A percentile compares a stretch with the other conserved stretches of the same genome.
phyloP scores from a whole-genome alignment of 1,140 invertebrate genomes.

The Drosophila kikkawai region DNA sequence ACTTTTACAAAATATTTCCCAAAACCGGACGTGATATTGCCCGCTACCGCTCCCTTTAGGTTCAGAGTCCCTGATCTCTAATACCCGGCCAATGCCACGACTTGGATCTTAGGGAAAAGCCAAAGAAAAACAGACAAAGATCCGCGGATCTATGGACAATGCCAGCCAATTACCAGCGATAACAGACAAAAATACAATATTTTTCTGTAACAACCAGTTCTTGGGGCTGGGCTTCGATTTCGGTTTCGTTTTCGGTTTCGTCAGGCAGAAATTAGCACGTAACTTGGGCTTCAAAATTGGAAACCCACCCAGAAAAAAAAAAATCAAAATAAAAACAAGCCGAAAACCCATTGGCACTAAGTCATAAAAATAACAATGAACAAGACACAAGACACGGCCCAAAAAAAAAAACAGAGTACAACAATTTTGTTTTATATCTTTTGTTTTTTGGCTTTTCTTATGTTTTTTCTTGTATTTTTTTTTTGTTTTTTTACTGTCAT shows the following conservation, averaged over 20 bases:
- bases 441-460: constrained; percentile 16
- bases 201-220: constrained; percentile 41
- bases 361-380: constrained; percentile 77
- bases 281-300: constrained; percentile 13
- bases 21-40: constrained; percentile 9
- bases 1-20: not conserved
- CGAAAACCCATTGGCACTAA: constrained; percentile 52
- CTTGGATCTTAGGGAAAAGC: constrained; percentile 12
- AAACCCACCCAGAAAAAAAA: constrained; percentile 20
- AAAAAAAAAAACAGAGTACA: constrained; percentile 37
- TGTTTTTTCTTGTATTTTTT: constrained; percentile 7
- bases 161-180: constrained; percentile 58
- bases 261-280: constrained; percentile 59
- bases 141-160: constrained; percentile 29
- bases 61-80: constrained; percentile 35
- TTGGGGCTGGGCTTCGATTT: constrained; percentile 34
- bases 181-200: constrained; percentile 33
- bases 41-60: not conserved
- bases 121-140: constrained; percentile 37
- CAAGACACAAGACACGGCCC: constrained; percentile 55
- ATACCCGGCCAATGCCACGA: constrained; percentile 39
- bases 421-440: constrained; percentile 36
- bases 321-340: constrained; percentile 4
- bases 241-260: constrained; percentile 51
- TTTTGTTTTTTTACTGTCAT: constrained; percentile 39